These are phyloP conservation scores for Porites australiensis DNA, from an alignment of 64 coral and sea anemone species.

Conservation along the genomic window DNA sequence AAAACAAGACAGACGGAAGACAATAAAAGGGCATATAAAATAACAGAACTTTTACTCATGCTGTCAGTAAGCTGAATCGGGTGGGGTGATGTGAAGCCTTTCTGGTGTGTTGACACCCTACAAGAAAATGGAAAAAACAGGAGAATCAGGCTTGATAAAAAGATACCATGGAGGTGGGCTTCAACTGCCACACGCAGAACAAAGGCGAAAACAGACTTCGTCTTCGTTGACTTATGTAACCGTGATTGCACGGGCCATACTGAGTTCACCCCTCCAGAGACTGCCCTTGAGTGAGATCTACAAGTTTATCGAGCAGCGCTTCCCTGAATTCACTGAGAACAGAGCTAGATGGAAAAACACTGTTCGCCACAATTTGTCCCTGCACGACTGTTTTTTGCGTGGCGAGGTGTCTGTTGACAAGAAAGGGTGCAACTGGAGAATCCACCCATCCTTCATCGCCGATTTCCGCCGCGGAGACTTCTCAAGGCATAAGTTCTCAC, in stretches of 20 bases:
- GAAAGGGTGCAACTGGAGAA: conserved; percentile 62
- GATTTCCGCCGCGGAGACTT: conserved; percentile 50
- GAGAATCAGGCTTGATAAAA: background rate
- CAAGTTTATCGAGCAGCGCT: conserved; percentile 37
- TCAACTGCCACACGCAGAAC: background rate
- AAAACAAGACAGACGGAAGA: too few relatives aligned
- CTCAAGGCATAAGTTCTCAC: conserved; percentile 44
- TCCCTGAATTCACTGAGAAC: conserved; percentile 39
- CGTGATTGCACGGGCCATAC: conserved; percentile 49
- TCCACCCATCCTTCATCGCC: conserved; percentile 44
- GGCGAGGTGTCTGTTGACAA: conserved; percentile 54
- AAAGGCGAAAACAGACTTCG: conserved; percentile 32
- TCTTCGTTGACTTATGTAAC: conserved; percentile 51
- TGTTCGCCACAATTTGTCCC: conserved; percentile 69
- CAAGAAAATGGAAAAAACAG: background rate
- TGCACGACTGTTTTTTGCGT: conserved; percentile 73
- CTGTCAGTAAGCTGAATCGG: too few relatives aligned
- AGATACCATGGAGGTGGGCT: background rate
- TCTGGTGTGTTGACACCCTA: too few relatives aligned
- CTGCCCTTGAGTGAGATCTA: conserved; percentile 59
- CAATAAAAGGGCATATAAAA: too few relatives aligned
- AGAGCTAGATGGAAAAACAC: conserved; percentile 75
- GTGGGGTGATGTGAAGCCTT: too few relatives aligned
- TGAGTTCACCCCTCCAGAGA: conserved; percentile 48
- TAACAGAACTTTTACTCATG: too few relatives aligned